Evolutionary conservation across 2,888 invertebrate species (phyloP), one percentile per base, ranked within the genome.

Genomic region (Phoronis australis): DNA sequence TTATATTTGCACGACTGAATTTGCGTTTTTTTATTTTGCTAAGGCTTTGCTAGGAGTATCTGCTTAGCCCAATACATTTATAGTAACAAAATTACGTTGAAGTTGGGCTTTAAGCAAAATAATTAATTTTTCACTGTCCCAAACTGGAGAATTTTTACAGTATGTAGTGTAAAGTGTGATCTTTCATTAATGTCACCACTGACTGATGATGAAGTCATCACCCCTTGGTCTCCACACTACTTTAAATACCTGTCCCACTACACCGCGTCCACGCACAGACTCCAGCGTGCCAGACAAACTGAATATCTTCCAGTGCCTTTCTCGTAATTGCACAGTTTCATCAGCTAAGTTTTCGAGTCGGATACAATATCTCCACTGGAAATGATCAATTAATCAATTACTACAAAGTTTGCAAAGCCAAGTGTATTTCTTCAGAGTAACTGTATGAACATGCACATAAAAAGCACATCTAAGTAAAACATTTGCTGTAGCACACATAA

Each of bases 261-360:
- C 95, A 38, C 93, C 96, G 66, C 95, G 83, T 0, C 95, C 96
- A 60, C 94, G 83, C 1, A 82, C 78, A 0, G 94, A 95, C 80
- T 96, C 95, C 66, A 96, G 79, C 15, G 95, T 94, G n/a, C 81
- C 80, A 27, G 79, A 76, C 52, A 96, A 81, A 35, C 93, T 93
- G 78, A 96, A 96, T 74, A 97, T 96, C 62, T 95, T 84, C 96
- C 96, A 96, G 78, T 96, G 94, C n/a, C 97, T 82, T 80, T 97
- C 95, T 52, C 96, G 83, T 42, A 99, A 80, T 74, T 95, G 95
- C 2, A 97, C 73, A 47, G 89, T 87, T 47, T 88, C 80, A 35
- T 87, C 83, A 1, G 94, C 90, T 47, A 95, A 81, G 80, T 99
- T 97, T 81, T 97, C 96, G 61, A 99, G 80, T 21, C 97, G 83